Base-by-base conservation (phyloP, 2,797 vertebrate species). In the Pipistrellus pygmaeus region DNA sequence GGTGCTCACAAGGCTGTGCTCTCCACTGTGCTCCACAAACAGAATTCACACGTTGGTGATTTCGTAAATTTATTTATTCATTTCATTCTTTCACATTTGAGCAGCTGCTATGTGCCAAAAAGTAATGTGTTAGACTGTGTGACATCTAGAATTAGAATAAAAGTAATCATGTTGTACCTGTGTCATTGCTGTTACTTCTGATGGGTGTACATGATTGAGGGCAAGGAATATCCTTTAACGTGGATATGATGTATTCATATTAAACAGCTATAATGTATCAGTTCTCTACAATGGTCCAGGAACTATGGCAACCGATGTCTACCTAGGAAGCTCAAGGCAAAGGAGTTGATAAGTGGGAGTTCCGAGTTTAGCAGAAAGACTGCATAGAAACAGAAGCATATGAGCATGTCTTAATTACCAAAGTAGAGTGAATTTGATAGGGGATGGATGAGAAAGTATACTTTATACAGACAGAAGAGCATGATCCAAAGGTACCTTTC, bases 11-110 rank as follows among this genome's bases (percentile, higher is more conserved):
- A 94, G 85, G 41, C 73, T 90, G 76, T 75, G 55, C 89, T 96
- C 84, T 93, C 75, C 95, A 93, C 89, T 81, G 85, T 57, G 86
- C 48, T 57, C 0, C 89, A 81, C 91, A 97, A 93, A 96, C 35
- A 96, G 10, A 89, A 80, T 88, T 88, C 62, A 88, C 85, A 95
- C 90, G 38, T 94, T 96, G 86, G 85, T 95, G 72, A 73, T 72
- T 83, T 72, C 73, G 38, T 30, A 27, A 71, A 77, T 66, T 57
- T 78, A 80, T 94, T 85, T 46, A 68, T 78, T 85, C 51, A 32
- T 46, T 78, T 88, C 32, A 55, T 66, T 89, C 25, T 90, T 87
- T 97, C 20, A 57, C 66, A 64, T 89, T 0, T 85, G n/a, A 91
- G 27, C 32, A 89, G 57, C 30, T 38, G 17, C 9, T 41, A 0